Conservation (phyloP, 2,797 vertebrate genomes). For the Myotis pilosus region DNA sequence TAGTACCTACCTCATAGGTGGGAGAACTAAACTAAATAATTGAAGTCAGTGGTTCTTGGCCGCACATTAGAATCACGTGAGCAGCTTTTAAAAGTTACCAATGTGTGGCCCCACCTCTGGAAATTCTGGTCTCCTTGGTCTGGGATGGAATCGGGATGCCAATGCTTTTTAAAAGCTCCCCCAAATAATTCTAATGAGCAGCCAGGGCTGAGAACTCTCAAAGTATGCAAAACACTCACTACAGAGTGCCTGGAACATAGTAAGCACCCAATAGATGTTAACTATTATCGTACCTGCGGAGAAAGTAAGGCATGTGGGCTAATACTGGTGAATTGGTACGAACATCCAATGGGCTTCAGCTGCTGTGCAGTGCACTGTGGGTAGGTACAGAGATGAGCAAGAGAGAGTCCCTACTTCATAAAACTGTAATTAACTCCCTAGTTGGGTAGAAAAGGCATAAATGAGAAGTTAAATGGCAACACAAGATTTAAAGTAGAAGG, state of each 20-base stretch:
- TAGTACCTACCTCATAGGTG: background rate
- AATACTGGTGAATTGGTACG: background rate
- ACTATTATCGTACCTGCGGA: background rate
- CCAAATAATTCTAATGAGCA: background rate
- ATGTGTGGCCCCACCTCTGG: background rate
- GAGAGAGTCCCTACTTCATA: background rate
- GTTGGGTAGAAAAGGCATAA: background rate
- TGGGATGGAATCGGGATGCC: background rate
- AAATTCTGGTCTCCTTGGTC: background rate
- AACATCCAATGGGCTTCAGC: background rate
- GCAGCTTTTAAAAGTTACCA: background rate
- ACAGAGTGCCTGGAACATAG: background rate
- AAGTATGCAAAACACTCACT: background rate
- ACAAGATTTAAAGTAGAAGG: background rate
- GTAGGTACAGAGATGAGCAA: background rate
- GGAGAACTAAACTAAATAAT: background rate
- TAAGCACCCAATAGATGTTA: background rate
- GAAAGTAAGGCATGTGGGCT: background rate
- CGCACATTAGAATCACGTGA: background rate
- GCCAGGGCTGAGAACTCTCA: background rate
- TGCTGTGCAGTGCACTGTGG: background rate
- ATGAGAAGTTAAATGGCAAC: background rate
- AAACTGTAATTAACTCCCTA: background rate
- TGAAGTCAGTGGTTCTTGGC: background rate
- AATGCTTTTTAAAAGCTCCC: background rate